Conservation (phyloP, 2,113 vertebrate species). For the Aepyceros melampus region DNA sequence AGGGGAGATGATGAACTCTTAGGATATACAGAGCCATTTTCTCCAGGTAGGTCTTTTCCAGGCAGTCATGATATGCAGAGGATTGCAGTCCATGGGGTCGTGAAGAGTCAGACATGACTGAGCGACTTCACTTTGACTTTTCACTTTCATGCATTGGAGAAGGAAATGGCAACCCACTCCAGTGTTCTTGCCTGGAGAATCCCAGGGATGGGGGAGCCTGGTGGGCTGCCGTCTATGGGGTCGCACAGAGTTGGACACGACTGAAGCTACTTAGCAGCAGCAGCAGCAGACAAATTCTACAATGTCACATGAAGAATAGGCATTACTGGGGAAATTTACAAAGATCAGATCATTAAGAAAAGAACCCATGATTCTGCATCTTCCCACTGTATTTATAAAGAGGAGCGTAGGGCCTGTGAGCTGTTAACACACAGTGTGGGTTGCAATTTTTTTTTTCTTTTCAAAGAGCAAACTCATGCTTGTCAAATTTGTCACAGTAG, state of each 20-base stretch:
- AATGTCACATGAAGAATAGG: not conserved
- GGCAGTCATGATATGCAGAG: not conserved
- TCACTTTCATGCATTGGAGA: too few species aligned
- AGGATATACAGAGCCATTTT: not conserved
- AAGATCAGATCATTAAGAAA: not conserved
- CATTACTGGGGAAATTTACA: not conserved
- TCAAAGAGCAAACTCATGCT: not conserved
- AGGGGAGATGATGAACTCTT: not conserved
- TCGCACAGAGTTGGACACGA: too few species aligned
- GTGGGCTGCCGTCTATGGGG: too few species aligned
- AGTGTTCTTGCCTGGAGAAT: too few species aligned
- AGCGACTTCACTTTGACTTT: too few species aligned
- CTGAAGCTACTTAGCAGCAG: too few species aligned
- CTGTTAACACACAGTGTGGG: not conserved
- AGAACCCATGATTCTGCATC: not conserved
- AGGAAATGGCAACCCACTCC: too few species aligned
- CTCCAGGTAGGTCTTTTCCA: not conserved
- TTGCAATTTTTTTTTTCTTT: not conserved
- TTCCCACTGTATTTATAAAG: not conserved
- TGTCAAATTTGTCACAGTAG: not conserved
- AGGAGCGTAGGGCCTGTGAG: rapidly evolving
- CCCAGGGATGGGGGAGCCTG: too few species aligned
- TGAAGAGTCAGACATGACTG: too few species aligned
- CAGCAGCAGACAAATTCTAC: not conserved
- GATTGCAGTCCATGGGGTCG: too few species aligned